Percentiles rank a stretch among this genome's conserved stretches.
Evolutionary conservation across 35 echinoderm and acorn worm genomes (phyloP).

Genomic region (Apostichopus parvimensis): DNA sequence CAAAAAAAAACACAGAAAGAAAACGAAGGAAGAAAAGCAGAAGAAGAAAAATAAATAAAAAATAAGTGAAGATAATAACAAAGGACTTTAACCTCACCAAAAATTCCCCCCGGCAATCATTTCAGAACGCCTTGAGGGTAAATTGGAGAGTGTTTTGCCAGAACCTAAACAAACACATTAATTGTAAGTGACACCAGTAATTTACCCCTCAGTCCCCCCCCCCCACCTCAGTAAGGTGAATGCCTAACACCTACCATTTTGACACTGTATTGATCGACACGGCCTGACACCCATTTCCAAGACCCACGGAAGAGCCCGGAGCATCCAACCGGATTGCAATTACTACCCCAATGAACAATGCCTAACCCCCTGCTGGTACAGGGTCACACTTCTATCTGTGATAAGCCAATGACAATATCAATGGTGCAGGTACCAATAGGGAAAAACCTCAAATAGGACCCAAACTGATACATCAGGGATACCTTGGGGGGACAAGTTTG

Average conservation of each 20-base stretch:
- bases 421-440: too few relatives aligned
- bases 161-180: constrained; percentile 34
- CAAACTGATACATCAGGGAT: not conserved
- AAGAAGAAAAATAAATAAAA: too few relatives aligned
- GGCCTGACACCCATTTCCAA: not conserved
- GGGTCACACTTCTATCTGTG: not conserved
- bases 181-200: not conserved
- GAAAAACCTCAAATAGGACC: too few relatives aligned
- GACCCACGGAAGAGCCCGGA: not conserved
- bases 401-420: too few relatives aligned
- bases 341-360: not conserved
- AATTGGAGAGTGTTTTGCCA: not conserved
- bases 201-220: not conserved
- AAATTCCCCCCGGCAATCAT: not conserved
- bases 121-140: not conserved
- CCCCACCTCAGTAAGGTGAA: too few relatives aligned
- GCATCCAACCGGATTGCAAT: not conserved
- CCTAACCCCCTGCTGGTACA: not conserved
- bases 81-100: not conserved
- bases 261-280: too few relatives aligned
- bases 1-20: too few relatives aligned
- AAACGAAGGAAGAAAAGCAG: too few relatives aligned
- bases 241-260: too few relatives aligned
- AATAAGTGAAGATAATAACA: too few relatives aligned
- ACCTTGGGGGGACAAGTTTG: not conserved